Base-by-base conservation (phyloP, 2,797 vertebrate species). In the Aulostomus chinensis region DNA sequence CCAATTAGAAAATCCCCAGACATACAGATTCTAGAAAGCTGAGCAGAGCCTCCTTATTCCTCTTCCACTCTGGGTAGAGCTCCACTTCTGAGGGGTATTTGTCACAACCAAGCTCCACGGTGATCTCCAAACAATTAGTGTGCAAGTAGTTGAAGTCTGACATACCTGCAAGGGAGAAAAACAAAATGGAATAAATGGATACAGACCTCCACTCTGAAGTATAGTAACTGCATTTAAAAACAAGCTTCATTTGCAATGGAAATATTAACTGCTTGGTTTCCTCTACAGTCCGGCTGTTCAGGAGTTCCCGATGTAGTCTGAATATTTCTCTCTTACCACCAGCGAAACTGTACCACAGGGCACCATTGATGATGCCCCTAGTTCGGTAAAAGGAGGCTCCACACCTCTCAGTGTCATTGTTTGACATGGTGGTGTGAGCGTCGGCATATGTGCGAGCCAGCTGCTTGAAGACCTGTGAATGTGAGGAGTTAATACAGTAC, bases 61-160 rank as follows among this genome's bases (percentile, higher is more conserved):
- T 90, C 38, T 93, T 93, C 97, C 97, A 99, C 33, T 94, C 90
- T 0, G 91, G 80, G 38, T 96, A 96, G 1, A 99, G 91, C 20
- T 96, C 96, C 1, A 85, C 92, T 60, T 94, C 94, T 1, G 93
- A 79, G 1, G 97, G 97, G 76, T 95, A 99, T 75, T 99, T 99
- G 58, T 95, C 92, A 4, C 97, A 99, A 68, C 97, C 96, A 8
- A 99, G 92, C 79, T 99, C 97, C 87, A 99, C 89, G 0, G 96
- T 99, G 73, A 98, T 66, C 91, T 99, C 97, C 63, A 98, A 91
- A 72, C 97, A 99, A 73, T 98, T 99, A 47, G 93, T 97, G 74
- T 99, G 96, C 58, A 99, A 85, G 82, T 99, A 99, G 67, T 96
- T 98, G 81, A 99, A 99, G 84, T 99, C 97, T 3, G 96, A 93